phyloP scores from a whole-genome alignment of 2,113 vertebrate genomes.

The Petrocephalus zakoni region DNA sequence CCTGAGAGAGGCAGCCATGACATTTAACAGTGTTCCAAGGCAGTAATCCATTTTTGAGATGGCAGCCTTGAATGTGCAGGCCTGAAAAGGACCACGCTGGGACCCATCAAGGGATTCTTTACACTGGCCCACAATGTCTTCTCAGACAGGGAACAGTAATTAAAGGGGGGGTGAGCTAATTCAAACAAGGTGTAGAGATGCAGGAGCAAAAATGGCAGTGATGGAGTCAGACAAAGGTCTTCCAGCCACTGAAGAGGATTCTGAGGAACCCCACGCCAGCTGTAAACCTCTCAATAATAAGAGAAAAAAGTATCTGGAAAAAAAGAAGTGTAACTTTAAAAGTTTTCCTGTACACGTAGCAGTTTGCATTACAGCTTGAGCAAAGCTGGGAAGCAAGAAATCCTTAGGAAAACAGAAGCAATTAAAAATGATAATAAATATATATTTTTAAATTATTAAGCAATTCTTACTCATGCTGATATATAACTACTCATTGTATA shows the following conservation, averaged over 20 bases:
- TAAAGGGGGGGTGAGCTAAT: conserved; percentile 58
- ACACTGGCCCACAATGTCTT: conserved; percentile 53
- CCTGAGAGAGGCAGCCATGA: conserved; percentile 61
- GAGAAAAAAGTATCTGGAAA: neutral
- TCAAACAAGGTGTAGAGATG: conserved; percentile 53
- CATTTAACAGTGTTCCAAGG: conserved; percentile 59
- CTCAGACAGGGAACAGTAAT: conserved; percentile 59
- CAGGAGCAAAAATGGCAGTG: conserved; percentile 36
- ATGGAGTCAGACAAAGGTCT: conserved; percentile 26
- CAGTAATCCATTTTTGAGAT: conserved; percentile 56
- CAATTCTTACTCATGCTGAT: neutral
- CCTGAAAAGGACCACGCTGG: conserved; percentile 61
- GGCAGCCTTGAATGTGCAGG: conserved; percentile 55
- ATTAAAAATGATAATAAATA: neutral
- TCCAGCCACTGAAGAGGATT: neutral
- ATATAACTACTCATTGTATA: neutral
- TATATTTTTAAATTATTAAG: neutral
- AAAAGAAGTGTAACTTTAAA: neutral
- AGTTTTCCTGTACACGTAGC: neutral
- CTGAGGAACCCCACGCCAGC: neutral
- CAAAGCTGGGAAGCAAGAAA: neutral
- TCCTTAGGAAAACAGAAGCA: neutral
- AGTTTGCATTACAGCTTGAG: neutral
- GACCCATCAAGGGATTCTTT: conserved; percentile 54
- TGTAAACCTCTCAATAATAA: conserved; percentile 6